Evolutionary conservation across 1,140 invertebrate genomes (phyloP).

Genomic region (Pogonognathellus flavescens): DNA sequence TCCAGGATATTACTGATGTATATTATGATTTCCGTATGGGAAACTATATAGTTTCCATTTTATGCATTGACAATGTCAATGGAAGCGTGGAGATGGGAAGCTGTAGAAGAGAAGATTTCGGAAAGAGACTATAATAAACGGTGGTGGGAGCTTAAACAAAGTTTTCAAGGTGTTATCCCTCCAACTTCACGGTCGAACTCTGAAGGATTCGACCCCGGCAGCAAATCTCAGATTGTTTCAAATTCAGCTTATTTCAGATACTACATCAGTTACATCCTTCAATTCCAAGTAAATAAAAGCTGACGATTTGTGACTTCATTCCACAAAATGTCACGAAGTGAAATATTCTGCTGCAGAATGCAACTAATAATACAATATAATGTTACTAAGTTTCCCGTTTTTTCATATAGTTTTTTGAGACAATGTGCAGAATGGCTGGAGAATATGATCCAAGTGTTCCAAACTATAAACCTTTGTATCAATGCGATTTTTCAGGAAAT

Average conservation of each 20-base stretch:
- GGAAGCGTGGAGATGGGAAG: slow-evolving; percentile 71
- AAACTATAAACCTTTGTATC: slow-evolving; percentile 68
- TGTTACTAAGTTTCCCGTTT: background rate
- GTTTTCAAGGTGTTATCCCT: slow-evolving; percentile 70
- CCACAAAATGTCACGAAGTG: too few species aligned
- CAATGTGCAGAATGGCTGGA: slow-evolving; percentile 69
- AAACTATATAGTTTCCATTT: slow-evolving; percentile 71
- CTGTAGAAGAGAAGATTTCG: slow-evolving; percentile 69
- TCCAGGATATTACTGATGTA: too few species aligned
- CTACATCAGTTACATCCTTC: slow-evolving; percentile 73
- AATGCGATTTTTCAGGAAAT: slow-evolving; percentile 71
- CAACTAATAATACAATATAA: too few species aligned
- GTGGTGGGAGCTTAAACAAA: slow-evolving; percentile 71
- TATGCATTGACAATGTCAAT: slow-evolving; percentile 71
- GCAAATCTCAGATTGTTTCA: slow-evolving; percentile 73
- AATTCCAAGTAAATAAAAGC: slow-evolving; percentile 73
- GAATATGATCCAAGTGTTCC: slow-evolving; percentile 67
- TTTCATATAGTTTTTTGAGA: slow-evolving; percentile 75
- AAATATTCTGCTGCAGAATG: too few species aligned
- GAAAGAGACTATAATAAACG: slow-evolving; percentile 69
- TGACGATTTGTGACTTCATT: background rate
- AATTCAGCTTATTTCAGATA: slow-evolving; percentile 71
- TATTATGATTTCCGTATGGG: slow-evolving; percentile 63
- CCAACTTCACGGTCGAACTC: slow-evolving; percentile 63
- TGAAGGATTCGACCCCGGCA: slow-evolving; percentile 71